phyloP scores from a whole-genome alignment of 2,888 invertebrate species.

The Ormia ochracea region DNA sequence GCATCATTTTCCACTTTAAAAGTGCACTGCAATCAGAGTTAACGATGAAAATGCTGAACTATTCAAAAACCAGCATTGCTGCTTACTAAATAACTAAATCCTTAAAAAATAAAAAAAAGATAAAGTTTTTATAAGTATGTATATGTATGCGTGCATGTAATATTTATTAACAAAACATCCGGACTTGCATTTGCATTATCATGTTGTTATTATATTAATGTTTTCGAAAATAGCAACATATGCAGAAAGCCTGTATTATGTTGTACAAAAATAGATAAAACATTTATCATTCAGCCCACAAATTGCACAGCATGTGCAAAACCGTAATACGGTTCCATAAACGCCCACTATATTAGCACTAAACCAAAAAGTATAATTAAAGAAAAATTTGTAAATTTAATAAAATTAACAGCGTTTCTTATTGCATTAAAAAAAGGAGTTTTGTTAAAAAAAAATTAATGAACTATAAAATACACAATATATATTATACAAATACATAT shows the following conservation, averaged over 20 bases:
- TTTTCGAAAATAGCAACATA: not conserved
- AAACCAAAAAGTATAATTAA: not conserved
- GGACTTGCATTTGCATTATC: slow-evolving; percentile 45
- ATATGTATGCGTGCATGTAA: no score
- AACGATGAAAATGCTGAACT: no score
- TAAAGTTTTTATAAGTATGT: no score
- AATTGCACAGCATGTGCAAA: not conserved
- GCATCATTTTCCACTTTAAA: no score
- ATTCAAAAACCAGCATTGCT: no score
- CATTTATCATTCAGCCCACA: not conserved
- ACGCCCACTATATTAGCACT: not conserved
- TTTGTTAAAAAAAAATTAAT: slow-evolving; percentile 4
- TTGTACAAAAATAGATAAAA: not conserved
- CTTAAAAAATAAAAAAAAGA: no score
- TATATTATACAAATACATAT: no score
- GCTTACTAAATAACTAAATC: no score
- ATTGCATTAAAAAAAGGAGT: slow-evolving; percentile 7
- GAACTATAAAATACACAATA: not conserved
- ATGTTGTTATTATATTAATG: not conserved
- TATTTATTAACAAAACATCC: no score
- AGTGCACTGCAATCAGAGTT: no score
- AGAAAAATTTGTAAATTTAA: slow-evolving; percentile 41
- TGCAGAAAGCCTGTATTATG: not conserved
- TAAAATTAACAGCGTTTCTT: slow-evolving; percentile 9
- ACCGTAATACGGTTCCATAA: not conserved